Evolutionary conservation across 2,888 invertebrate genomes (phyloP), one percentile per base, ranked within the genome.

Genomic region (Onchidella celtica): DNA sequence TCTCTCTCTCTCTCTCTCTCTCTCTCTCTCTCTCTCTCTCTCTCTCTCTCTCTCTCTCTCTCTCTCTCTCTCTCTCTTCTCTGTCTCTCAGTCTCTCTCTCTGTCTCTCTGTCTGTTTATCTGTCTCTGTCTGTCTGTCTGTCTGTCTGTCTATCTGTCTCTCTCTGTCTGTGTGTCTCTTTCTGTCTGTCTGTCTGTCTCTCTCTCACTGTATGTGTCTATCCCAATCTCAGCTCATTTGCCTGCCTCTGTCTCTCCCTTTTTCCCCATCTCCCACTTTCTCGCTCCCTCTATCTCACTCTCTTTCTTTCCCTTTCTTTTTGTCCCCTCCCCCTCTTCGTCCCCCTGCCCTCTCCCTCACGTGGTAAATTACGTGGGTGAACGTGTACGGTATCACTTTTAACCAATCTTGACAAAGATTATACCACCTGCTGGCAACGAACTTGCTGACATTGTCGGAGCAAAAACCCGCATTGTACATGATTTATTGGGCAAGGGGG

Each of bases 61-160:
- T 47, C 47, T 47, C 61, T 61, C 61, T 61, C 61, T 61, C 61
- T 47, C 47, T 47, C 47, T 47, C 47, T 47, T n/a, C 47, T 61
- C 61, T 61, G 14, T 61, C 61, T 61, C 61, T 61, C 61, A 14
- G 14, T 61, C 61, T 61, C 61, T 61, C 61, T 61, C 61, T 61
- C 61, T 61, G 14, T 61, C 61, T 61, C 61, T 61, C 61, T 61
- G 14, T 61, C 61, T 61, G 14, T 61, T n/a, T 61, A 9, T 40
- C 32, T 47, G 11, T 29, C 40, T 0, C n/a, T 47, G 9, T 47
- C 47, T 47, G 9, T 47, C 47, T 47, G 9, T 47, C 68, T 68
- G 6, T 68, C 72, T 72, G 6, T 72, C 72, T 55, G 14, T 72
- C 73, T 55, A 3, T 73, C 59, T 73, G 2, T 73, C 73, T 66